These are phyloP conservation scores for Willisornis vidua DNA, from an alignment of 2,113 vertebrate genomes.

Conservation along the genomic window DNA sequence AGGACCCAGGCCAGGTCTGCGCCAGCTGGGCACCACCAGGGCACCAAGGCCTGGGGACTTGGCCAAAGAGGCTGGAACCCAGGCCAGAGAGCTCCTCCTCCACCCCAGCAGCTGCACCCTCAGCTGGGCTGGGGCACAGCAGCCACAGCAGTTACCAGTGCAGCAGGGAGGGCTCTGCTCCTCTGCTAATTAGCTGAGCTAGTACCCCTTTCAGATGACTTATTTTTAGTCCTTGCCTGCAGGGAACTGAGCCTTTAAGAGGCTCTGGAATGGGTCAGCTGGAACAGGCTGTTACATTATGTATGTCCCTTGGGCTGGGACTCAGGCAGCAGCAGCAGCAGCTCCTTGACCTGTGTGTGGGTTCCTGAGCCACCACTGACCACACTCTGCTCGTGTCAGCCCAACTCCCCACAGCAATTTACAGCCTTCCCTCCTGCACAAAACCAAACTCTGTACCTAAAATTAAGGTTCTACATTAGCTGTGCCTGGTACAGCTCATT, in stretches of 20 bases:
- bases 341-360: not conserved
- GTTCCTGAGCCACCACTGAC: not conserved
- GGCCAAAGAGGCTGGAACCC: not conserved
- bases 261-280: not conserved
- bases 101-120: not conserved
- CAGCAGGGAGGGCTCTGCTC: not conserved
- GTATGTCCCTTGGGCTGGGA: fast-evolving
- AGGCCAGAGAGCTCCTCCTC: not conserved
- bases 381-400: not conserved
- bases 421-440: not conserved
- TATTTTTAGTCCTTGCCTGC: conserved; percentile 11
- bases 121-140: not conserved
- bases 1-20: not conserved
- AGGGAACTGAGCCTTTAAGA: not conserved
- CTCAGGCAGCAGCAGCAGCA: not conserved
- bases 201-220: not conserved
- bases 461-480: not conserved
- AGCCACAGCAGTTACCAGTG: not conserved
- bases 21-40: not conserved
- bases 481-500: conserved; percentile 8
- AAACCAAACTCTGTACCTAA: not conserved
- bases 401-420: not conserved
- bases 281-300: not conserved
- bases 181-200: not conserved
- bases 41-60: not conserved